Conservation (phyloP, 1,140 invertebrate genomes). For the Dendroctonus valens region DNA sequence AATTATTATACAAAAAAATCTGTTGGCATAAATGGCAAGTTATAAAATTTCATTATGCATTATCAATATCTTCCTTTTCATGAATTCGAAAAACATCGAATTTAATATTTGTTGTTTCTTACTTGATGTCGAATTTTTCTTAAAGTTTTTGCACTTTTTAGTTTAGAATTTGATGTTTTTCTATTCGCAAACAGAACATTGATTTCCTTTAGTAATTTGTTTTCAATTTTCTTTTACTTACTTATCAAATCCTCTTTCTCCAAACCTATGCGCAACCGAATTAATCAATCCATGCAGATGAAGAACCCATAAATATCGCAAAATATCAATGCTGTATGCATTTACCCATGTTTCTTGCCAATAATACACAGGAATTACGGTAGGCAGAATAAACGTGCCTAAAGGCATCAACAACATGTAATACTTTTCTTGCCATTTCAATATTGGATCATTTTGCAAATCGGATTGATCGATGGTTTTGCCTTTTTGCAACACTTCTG, state of each 20-base stretch:
- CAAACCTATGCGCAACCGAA: constrained; percentile 90
- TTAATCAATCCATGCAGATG: constrained; percentile 96
- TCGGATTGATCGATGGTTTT: constrained; percentile 62
- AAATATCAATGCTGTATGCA: constrained; percentile 79
- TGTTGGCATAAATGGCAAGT: too few relatives aligned
- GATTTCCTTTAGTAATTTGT: too few relatives aligned
- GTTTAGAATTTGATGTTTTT: too few relatives aligned
- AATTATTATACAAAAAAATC: too few relatives aligned
- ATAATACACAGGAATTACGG: constrained; percentile 73
- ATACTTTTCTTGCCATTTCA: constrained; percentile 62
- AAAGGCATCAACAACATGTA: constrained; percentile 80
- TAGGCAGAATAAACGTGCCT: constrained; percentile 83
- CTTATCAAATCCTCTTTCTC: constrained; percentile 88
- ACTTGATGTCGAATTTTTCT: too few relatives aligned
- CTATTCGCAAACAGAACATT: too few relatives aligned
- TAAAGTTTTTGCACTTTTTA: too few relatives aligned
- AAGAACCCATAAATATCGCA: constrained; percentile 82
- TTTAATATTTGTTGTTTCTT: too few relatives aligned
- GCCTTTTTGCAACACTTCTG: constrained; percentile 62
- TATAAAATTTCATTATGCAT: too few relatives aligned
- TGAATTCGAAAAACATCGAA: too few relatives aligned
- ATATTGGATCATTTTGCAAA: constrained; percentile 60
- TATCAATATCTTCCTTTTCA: too few relatives aligned
- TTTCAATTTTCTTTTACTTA: constrained; percentile 44
- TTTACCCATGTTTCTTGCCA: constrained; percentile 82